Evolutionary conservation across 2,888 invertebrate species (phyloP), one percentile per base, ranked within the genome.

Genomic region (Venustoraphidia nigricollis): DNA sequence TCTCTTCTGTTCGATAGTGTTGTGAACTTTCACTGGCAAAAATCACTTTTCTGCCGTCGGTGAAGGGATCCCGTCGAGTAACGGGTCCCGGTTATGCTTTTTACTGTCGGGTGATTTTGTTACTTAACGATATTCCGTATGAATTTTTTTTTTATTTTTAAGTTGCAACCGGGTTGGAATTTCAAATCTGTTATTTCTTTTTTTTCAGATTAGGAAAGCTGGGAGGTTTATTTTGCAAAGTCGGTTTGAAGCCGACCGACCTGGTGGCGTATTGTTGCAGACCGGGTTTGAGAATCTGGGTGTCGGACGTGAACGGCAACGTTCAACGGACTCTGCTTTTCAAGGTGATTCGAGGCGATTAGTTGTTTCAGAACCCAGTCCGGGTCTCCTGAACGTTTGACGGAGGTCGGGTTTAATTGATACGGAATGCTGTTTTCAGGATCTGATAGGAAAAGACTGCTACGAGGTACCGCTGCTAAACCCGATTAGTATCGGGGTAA

Each of bases 271-370:
- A 80, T 67, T 84, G 89, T 59, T 81, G 84, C 46, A 75, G 93
- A 35, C 86, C 91, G 13, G 91, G 91, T 8, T 70, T 86, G 51
- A 71, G 93, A 38, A 71, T 93, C 56, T 94, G 93, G 93, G 71
- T 85, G 50, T 81, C 91, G 0, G 81, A 84, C 66, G 63, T 71
- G 17, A 62, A 68, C 36, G 93, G 93, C 1, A 75, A 76, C 52
- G 93, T 94, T n/a, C 72, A 77, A 47, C 84, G 85, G 66, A 93
- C 93, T 0, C 69, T 89, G 42, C 74, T 92, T 27, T 91, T 91
- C 62, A 88, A 88, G 71, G 89, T 81, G 61, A 48, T 35, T 6
- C n/a, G n/a, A n/a, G n/a, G n/a, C 3, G 27, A 27, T 27, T 27
- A 6, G 27, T 27, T 27, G 27, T 27, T 6, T 1, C 27, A 27